phyloP scores from a whole-genome alignment of 2,888 invertebrate genomes.

The Cantharis rufa region DNA sequence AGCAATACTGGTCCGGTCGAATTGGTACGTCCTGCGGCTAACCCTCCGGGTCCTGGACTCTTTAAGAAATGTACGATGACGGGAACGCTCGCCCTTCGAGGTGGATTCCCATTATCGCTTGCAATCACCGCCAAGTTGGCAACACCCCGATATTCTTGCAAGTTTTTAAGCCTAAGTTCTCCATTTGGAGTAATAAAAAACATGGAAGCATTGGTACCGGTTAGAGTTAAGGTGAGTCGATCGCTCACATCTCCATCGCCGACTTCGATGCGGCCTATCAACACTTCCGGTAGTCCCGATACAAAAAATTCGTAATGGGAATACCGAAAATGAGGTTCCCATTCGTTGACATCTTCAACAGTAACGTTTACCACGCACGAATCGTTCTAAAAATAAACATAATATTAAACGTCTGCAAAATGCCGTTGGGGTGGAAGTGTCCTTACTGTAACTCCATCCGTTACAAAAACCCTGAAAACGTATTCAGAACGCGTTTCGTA shows the following conservation, averaged over 20 bases:
- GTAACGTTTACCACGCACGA: conserved; percentile 80
- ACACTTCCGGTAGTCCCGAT: conserved; percentile 46
- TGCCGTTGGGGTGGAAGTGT: background rate
- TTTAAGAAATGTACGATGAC: conserved; percentile 67
- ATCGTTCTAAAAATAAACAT: conserved; percentile 68
- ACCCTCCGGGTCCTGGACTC: conserved; percentile 49
- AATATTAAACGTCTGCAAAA: background rate
- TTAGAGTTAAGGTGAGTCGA: conserved; percentile 69
- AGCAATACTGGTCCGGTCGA: conserved; percentile 53
- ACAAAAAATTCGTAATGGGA: conserved; percentile 84
- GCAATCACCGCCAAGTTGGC: conserved; percentile 66
- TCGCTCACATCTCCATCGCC: conserved; percentile 85
- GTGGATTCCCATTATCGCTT: conserved; percentile 83
- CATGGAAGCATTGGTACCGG: conserved; percentile 49
- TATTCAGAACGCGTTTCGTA: conserved; percentile 75
- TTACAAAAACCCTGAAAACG: conserved; percentile 79
- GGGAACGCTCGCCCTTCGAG: conserved; percentile 73
- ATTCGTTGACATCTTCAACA: conserved; percentile 87
- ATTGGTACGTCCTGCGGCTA: conserved; percentile 36
- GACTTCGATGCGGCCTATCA: conserved; percentile 75
- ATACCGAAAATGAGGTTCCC: conserved; percentile 89
- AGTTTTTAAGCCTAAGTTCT: conserved; percentile 65
- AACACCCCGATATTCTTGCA: conserved; percentile 19
- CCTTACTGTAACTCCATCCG: conserved; percentile 74
- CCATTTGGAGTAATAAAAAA: conserved; percentile 69